Evolutionary conservation across 35 echinoderm and acorn worm species (phyloP), one percentile per base, ranked within the genome.

Genomic region (Anneissia japonica): DNA sequence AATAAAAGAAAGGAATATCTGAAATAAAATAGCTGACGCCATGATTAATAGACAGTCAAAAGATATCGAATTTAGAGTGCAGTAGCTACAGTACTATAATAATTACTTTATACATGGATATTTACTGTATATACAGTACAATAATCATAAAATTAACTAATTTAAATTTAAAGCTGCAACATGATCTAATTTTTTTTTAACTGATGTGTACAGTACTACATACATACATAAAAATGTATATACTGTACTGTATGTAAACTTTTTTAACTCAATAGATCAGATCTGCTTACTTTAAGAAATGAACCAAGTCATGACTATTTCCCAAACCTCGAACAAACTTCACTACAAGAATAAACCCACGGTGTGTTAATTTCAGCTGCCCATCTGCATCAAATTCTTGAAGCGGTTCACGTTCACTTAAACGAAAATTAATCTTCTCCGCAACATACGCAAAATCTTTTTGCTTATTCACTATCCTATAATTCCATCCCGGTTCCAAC

Each of bases 401-500:
- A 35, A 92, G 39, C 32, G 86, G 91, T n/a, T 32, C 31, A 79
- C 85, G 76, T 72, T 88, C 85, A 55, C 29, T 29, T 39, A 91
- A 37, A n/a, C 40, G 73, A 36, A 88, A 93, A 41, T 39, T 76
- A 29, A 88, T 79, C 33, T 72, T 41, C 19, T 87, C 73, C 9
- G 87, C 72, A 77, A 92, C 46, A 56, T 46, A 87, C 17, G 90
- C 46, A 34, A 93, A 93, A 81, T 93, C 86, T 82, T 72, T 93
- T 39, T 93, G 88, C 5, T 39, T 14, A 75, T 93, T 93, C 10
- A 93, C 46, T 72, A 93, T 80, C 6, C 91, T 45, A 34, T 77
- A 84, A 46, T 93, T 75, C 91, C 86, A 93, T 16, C 77, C 45
- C 0, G 23, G 46, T 56, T 74, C 88, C 34, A 90, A 36, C 0